These are phyloP conservation scores for Sander lucioperca DNA, from an alignment of 2,113 vertebrate genomes.

Conservation along the genomic window DNA sequence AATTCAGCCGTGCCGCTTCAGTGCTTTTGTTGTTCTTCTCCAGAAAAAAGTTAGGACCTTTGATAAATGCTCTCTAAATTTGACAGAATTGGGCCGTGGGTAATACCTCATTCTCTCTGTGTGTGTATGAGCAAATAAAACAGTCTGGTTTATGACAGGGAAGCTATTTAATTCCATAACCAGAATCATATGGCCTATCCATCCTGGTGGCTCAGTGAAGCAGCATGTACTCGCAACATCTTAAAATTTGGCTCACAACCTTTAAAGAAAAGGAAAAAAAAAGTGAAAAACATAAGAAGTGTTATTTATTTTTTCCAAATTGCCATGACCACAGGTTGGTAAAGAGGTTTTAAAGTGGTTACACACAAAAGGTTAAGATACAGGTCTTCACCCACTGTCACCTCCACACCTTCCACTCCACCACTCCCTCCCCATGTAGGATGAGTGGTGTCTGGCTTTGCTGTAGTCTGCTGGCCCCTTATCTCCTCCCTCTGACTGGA, in stretches of 20 bases:
- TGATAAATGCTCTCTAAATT: constrained; percentile 72
- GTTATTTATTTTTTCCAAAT: background rate
- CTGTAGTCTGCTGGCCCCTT: constrained; percentile 66
- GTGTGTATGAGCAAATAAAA: constrained; percentile 77
- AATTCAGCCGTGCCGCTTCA: constrained; percentile 57
- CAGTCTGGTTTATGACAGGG: constrained; percentile 65
- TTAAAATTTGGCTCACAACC: constrained; percentile 27
- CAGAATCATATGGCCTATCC: constrained; percentile 63
- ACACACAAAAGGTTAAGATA: constrained; percentile 34
- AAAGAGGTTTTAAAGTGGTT: constrained; percentile 12
- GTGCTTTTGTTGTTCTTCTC: constrained; percentile 73
- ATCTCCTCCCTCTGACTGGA: constrained; percentile 68
- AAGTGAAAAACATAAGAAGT: background rate
- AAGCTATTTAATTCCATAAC: constrained; percentile 73
- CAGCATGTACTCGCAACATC: constrained; percentile 10
- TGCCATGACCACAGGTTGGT: background rate
- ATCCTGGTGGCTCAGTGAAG: constrained; percentile 36
- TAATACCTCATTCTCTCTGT: constrained; percentile 59
- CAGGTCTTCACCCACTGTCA: constrained; percentile 43
- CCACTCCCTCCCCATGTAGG: constrained; percentile 24
- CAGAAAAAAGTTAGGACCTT: constrained; percentile 53
- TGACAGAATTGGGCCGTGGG: constrained; percentile 69
- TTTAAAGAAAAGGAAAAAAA: background rate
- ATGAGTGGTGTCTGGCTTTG: constrained; percentile 64
- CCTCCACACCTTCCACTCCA: constrained; percentile 26